Evolutionary conservation across 1,140 invertebrate genomes (phyloP).

Genomic region (Drosophila lini): DNA sequence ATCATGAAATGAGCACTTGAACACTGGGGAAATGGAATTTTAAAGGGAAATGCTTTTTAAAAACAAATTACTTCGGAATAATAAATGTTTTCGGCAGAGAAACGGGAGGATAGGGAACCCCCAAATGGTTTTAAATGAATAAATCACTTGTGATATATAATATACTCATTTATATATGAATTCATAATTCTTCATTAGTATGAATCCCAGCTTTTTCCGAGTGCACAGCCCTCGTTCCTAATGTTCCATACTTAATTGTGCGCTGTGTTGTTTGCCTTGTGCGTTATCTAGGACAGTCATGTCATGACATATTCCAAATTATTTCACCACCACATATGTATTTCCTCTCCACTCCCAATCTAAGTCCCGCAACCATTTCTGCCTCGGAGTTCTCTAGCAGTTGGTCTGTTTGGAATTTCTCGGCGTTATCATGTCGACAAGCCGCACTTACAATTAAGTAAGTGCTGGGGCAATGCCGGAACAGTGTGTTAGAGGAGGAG

Average conservation of each 20-base stretch:
- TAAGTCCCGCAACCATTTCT: not conserved
- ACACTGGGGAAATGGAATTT: not conserved
- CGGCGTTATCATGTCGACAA: constrained; percentile 63
- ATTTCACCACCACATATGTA: constrained; percentile 34
- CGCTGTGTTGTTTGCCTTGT: constrained; percentile 51
- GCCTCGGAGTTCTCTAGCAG: not conserved
- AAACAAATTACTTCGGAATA: not conserved
- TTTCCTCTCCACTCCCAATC: constrained; percentile 50
- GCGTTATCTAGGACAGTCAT: constrained; percentile 67
- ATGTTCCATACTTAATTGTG: constrained; percentile 20
- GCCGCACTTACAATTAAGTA: constrained; percentile 81
- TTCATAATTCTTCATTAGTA: not conserved
- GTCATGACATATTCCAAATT: constrained; percentile 71
- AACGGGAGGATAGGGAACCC: not conserved
- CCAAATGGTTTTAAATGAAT: not conserved
- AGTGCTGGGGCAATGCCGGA: constrained; percentile 62
- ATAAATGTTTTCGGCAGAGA: not conserved
- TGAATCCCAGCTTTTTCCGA: not conserved
- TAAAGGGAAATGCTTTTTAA: not conserved
- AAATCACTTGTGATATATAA: not conserved
- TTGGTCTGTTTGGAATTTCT: constrained; percentile 17
- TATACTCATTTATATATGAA: not conserved
- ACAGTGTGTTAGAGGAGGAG: constrained; percentile 28
- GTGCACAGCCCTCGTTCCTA: constrained; percentile 11
- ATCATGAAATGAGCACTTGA: not conserved